phyloP scores from a whole-genome alignment of 2,888 invertebrate species.

The Galeruca laticollis region DNA sequence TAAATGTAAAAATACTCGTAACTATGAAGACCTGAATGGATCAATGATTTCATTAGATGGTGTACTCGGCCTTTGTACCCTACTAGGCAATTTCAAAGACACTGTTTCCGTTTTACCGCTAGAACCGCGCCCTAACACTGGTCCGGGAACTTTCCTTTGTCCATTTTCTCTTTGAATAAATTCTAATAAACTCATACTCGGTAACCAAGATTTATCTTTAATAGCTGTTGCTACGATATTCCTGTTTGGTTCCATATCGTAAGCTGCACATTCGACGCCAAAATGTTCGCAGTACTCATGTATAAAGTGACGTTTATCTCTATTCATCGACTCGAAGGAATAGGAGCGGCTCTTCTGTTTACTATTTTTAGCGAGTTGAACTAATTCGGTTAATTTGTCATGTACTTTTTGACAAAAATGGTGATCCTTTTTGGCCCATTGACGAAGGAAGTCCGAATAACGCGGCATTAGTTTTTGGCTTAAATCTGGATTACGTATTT shows the following conservation, averaged over 20 bases:
- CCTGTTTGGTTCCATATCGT: conserved; percentile 94
- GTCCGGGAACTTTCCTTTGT: conserved; percentile 83
- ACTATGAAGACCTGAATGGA: conserved; percentile 35
- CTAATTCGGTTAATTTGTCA: conserved; percentile 85
- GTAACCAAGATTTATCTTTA: conserved; percentile 83
- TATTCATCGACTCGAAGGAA: conserved; percentile 94
- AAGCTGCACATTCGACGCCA: conserved; percentile 93
- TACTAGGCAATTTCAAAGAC: conserved; percentile 55
- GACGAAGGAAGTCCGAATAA: conserved; percentile 88
- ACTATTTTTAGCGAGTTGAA: conserved; percentile 88
- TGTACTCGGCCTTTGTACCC: conserved; percentile 49
- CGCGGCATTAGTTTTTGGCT: conserved; percentile 83
- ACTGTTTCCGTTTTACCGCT: conserved; percentile 58
- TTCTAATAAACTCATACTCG: conserved; percentile 86
- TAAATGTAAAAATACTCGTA: conserved; percentile 42
- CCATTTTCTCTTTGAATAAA: conserved; percentile 84
- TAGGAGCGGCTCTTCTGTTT: conserved; percentile 69
- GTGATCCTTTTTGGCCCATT: conserved; percentile 85
- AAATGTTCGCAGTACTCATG: conserved; percentile 97
- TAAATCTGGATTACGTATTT: conserved; percentile 92
- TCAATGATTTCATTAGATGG: conserved; percentile 49
- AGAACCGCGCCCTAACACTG: conserved; percentile 60
- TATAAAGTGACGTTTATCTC: conserved; percentile 90
- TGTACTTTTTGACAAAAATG: conserved; percentile 86
- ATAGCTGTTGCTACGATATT: conserved; percentile 93